Base-by-base conservation (phyloP, 23 tunicate species). In the Trididemnum nubilum region DNA sequence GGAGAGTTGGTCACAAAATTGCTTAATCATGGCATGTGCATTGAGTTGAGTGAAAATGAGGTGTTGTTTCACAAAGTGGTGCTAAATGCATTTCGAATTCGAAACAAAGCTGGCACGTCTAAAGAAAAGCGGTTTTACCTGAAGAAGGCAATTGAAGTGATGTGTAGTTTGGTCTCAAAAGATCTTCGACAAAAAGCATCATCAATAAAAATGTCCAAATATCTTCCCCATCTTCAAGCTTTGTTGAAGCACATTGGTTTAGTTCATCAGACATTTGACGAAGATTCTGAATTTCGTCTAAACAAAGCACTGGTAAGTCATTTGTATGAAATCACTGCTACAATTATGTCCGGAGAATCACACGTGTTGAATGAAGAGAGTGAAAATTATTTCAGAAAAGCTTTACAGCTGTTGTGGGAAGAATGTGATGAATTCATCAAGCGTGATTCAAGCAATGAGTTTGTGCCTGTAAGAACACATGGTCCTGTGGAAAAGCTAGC, bases 31-130 rank as follows among this genome's bases (percentile, higher is more conserved):
- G 80, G 35, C 33, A 63, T 78, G 72, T 85, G 83, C 54, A 64
- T 67, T 1, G 72, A 72, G 34, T 32, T 71, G 12, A 72, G 57
- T 74, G 72, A 83, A 36, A 35, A 64, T 15, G 83, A 80, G 3
- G 52, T 85, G 35, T 34, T 32, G 35, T 78, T 78, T 64, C 90
- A 85, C 50, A 79, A 85, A 58, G 90, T 85, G 19, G 82, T 85
- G 2, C 59, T 54, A 28, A 82, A 79, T 58, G 79, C 90, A 15
- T 85, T 85, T 52, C 58, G 84, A 51, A 34, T 79, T 35, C 64
- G 22, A 24, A 58, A 24, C 2, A 37, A 73, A 19, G 38, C 35
- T 32, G 66, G 7, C 4, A 2, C 27, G 21, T 5, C 3, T 7
- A 22, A 73, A n/a, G 38, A 33, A 29, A 33, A 36, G 1, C 34